Conservation (phyloP, 2,113 vertebrate species). For the Cinclus mexicanus region DNA sequence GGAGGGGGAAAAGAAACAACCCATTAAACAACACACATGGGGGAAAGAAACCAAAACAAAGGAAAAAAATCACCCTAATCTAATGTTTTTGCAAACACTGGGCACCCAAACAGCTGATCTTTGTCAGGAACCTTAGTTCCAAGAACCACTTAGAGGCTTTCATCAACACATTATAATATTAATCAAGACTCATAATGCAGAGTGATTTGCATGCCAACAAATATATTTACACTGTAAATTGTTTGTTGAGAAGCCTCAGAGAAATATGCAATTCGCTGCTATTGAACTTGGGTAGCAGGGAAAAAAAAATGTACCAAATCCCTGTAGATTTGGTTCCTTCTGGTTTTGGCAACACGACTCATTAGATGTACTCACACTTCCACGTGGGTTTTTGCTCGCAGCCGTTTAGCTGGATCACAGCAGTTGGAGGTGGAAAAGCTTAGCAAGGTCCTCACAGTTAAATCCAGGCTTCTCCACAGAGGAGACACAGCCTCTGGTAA, state of each 20-base stretch:
- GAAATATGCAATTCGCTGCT: conserved; percentile 73
- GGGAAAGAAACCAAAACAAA: background rate
- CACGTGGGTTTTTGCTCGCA: background rate
- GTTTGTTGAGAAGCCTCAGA: conserved; percentile 80
- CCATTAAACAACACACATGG: background rate
- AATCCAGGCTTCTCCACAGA: background rate
- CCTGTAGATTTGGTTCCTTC: conserved; percentile 56
- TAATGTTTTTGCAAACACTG: conserved; percentile 70
- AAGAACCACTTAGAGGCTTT: conserved; percentile 80
- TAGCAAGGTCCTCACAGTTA: background rate
- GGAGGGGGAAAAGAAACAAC: background rate
- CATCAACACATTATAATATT: conserved; percentile 84
- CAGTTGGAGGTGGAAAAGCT: background rate
- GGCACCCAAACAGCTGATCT: conserved; percentile 77
- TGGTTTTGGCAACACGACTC: conserved; percentile 33
- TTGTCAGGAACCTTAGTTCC: conserved; percentile 74
- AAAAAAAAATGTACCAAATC: conserved; percentile 27
- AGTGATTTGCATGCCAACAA: conserved; percentile 83
- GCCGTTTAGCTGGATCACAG: conserved; percentile 11
- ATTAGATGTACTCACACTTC: conserved; percentile 53
- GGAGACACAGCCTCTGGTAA: background rate
- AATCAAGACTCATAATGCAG: conserved; percentile 83
- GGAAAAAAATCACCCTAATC: conserved; percentile 58
- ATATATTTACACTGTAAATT: conserved; percentile 83
- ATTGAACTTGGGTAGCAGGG: conserved; percentile 63